Conservation (phyloP, 1,140 invertebrate species). For the Diuraphis noxia region DNA sequence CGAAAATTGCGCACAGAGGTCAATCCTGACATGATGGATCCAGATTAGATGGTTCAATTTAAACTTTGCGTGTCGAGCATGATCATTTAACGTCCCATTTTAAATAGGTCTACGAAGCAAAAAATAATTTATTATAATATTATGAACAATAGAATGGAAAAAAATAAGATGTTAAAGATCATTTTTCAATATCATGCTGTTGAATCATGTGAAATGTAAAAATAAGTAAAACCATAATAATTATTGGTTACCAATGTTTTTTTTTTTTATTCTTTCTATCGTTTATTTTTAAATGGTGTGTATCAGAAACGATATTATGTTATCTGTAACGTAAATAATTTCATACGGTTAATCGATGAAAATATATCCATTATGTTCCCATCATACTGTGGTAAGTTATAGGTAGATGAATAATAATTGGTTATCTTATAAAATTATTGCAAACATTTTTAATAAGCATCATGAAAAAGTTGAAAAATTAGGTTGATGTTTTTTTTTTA, state of each 20-base stretch:
- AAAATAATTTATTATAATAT: not conserved
- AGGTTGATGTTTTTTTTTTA: too few species aligned
- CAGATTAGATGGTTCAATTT: constrained; percentile 33
- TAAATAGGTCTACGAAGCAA: not conserved
- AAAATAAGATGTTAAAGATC: not conserved
- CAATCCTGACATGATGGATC: constrained; percentile 26
- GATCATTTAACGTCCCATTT: not conserved
- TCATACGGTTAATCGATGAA: not conserved
- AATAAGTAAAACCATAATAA: not conserved
- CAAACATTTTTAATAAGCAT: too few species aligned
- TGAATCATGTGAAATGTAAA: not conserved
- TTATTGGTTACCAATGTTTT: not conserved
- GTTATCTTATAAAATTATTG: not conserved
- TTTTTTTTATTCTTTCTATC: not conserved
- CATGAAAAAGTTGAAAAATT: too few species aligned
- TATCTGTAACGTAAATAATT: not conserved
- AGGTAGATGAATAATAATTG: not conserved
- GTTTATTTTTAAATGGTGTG: not conserved
- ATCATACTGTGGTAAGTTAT: not conserved
- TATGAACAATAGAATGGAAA: constrained; percentile 1
- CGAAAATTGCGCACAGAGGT: not conserved
- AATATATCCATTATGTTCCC: not conserved
- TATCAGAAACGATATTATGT: not conserved
- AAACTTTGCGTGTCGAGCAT: constrained; percentile 11
- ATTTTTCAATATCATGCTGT: not conserved